phyloP scores from a whole-genome alignment of 1,140 invertebrate species.

The Apis cerana region DNA sequence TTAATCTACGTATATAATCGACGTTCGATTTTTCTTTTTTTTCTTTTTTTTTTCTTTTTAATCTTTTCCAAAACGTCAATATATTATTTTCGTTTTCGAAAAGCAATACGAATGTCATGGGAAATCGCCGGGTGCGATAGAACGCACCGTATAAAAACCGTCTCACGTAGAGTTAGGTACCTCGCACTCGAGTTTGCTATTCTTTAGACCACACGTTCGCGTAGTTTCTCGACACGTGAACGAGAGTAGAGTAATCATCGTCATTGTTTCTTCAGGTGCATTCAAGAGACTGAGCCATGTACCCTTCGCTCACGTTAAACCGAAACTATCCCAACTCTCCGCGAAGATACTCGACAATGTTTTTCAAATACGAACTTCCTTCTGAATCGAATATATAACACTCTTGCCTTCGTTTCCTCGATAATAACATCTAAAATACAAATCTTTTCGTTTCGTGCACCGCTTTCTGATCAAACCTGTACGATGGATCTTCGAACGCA shows the following conservation, averaged over 20 bases:
- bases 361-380: background rate
- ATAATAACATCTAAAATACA: background rate
- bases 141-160: constrained; percentile 25
- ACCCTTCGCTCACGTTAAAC: constrained; percentile 23
- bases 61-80: too few species aligned
- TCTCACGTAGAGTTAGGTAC: constrained; percentile 45
- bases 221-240: constrained; percentile 1
- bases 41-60: too few species aligned
- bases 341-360: background rate
- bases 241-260: constrained; percentile 27
- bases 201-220: constrained; percentile 20
- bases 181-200: constrained; percentile 42
- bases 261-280: constrained; percentile 65
- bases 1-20: too few species aligned
- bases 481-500: background rate
- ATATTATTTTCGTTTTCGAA: too few species aligned
- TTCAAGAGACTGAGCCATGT: constrained; percentile 58
- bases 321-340: constrained; percentile 5
- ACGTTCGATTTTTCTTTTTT: too few species aligned
- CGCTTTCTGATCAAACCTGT: too few species aligned
- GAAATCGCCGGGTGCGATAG: background rate
- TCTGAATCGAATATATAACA: too few species aligned
- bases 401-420: too few species aligned
- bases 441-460: background rate
- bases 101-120: background rate